phyloP scores from a whole-genome alignment of 2,888 invertebrate genomes.

The Lepidonotus clava region DNA sequence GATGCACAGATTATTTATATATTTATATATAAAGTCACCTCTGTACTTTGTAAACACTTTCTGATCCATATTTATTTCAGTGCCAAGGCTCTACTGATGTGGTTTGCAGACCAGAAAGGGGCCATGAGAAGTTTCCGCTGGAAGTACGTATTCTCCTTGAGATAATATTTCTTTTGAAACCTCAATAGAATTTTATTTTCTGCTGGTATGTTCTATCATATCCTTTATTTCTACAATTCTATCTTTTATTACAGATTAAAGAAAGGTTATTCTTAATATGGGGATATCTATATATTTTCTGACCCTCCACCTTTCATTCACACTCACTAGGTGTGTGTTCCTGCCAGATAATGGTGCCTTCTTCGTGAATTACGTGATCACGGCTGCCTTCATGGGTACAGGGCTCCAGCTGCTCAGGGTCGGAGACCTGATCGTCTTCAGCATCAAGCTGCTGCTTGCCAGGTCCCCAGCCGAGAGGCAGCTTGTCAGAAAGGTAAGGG shows the following conservation, averaged over 20 bases:
- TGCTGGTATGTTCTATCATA: too few relatives aligned
- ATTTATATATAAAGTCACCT: too few relatives aligned
- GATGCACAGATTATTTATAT: too few relatives aligned
- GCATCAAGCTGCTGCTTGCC: constrained; percentile 22
- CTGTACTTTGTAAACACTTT: too few relatives aligned
- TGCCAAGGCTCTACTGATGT: constrained; percentile 55
- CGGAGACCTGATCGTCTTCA: constrained; percentile 45
- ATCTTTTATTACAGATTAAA: too few relatives aligned
- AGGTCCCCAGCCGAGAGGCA: constrained; percentile 39
- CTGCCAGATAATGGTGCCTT: constrained; percentile 58
- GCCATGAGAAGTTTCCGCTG: neutral
- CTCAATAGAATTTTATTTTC: too few relatives aligned
- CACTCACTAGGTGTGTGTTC: constrained; percentile 50
- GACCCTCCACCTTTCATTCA: too few relatives aligned
- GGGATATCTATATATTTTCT: too few relatives aligned
- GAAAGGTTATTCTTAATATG: too few relatives aligned
- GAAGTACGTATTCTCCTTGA: constrained; percentile 44
- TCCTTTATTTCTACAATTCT: too few relatives aligned
- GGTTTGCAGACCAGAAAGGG: constrained; percentile 41
- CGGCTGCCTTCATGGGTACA: constrained; percentile 54
- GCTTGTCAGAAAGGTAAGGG: constrained; percentile 49
- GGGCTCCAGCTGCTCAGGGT: constrained; percentile 50
- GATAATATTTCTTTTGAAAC: neutral
- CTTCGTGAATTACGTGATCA: constrained; percentile 57
- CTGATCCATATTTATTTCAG: constrained; percentile 20